phyloP scores from a whole-genome alignment of 2,113 vertebrate species.

The Barnardius zonarius region DNA sequence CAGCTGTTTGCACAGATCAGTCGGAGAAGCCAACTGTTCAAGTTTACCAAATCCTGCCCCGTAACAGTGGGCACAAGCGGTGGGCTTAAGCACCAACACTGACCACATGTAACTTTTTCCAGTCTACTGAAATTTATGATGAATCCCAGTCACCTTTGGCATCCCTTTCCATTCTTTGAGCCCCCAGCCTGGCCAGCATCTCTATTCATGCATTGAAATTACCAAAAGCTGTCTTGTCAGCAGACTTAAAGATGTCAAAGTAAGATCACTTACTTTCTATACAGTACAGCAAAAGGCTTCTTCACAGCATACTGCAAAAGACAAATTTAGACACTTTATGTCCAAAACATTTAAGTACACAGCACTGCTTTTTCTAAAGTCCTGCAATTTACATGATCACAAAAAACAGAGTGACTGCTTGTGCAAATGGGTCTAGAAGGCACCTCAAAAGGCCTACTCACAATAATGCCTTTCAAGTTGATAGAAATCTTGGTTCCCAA shows the following conservation, averaged over 20 bases:
- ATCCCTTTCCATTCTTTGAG: not conserved
- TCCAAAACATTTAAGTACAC: not conserved
- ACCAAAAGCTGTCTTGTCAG: not conserved
- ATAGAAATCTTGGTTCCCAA: not conserved
- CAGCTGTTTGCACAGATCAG: not conserved
- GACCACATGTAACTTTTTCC: accelerated
- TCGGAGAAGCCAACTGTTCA: not conserved
- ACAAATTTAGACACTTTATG: not conserved
- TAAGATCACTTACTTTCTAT: constrained; percentile 87
- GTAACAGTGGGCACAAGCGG: not conserved
- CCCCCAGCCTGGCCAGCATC: accelerated
- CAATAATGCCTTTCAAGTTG: not conserved
- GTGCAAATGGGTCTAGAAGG: not conserved
- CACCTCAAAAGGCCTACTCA: not conserved
- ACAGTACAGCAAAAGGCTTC: constrained; percentile 90
- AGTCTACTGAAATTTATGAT: not conserved
- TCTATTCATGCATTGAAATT: not conserved
- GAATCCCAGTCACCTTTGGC: not conserved
- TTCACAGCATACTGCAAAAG: constrained; percentile 90
- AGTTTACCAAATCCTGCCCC: not conserved
- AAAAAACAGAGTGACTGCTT: not conserved
- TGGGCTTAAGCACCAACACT: not conserved
- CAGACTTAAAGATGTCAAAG: not conserved
- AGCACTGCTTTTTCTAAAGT: not conserved
- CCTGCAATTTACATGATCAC: not conserved